These are phyloP conservation scores for Chaetodon auriga DNA, from an alignment of 2,113 vertebrate genomes.

Conservation along the genomic window DNA sequence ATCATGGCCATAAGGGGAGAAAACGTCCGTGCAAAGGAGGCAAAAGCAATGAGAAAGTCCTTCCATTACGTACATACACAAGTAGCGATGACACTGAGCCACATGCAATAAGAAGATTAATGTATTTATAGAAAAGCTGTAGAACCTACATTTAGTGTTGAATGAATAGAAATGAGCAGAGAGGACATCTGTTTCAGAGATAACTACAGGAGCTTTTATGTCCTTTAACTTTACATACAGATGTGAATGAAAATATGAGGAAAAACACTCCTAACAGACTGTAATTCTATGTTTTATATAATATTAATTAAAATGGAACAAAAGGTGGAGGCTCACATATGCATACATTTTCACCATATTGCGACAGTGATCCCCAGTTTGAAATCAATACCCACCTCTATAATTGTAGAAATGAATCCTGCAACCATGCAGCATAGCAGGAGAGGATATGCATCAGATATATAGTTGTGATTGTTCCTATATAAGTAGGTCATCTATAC, in stretches of 20 bases:
- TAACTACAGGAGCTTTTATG: constrained; percentile 51
- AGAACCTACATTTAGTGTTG: constrained; percentile 80
- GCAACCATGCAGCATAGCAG: neutral
- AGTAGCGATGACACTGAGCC: constrained; percentile 79
- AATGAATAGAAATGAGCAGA: constrained; percentile 68
- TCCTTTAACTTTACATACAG: constrained; percentile 48
- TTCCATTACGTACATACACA: constrained; percentile 59
- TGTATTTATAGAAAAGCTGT: constrained; percentile 85
- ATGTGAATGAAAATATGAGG: constrained; percentile 33
- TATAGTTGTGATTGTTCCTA: neutral
- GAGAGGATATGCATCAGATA: neutral
- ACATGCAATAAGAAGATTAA: constrained; percentile 85
- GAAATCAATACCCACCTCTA: neutral
- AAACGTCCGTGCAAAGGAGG: constrained; percentile 38
- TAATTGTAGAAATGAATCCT: neutral
- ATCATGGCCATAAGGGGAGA: constrained; percentile 9
- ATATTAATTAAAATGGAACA: constrained; percentile 51
- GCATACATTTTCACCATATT: constrained; percentile 12
- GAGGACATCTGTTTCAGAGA: constrained; percentile 70
- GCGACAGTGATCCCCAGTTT: constrained; percentile 15
- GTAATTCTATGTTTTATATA: constrained; percentile 48
- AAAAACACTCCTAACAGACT: constrained; percentile 5
- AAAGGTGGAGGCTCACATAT: constrained; percentile 8
- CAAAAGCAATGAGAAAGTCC: constrained; percentile 51
- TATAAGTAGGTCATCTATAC: constrained; percentile 14